Evolutionary conservation across 2,797 vertebrate species (phyloP).

Genomic region (Sitta carolinensis): DNA sequence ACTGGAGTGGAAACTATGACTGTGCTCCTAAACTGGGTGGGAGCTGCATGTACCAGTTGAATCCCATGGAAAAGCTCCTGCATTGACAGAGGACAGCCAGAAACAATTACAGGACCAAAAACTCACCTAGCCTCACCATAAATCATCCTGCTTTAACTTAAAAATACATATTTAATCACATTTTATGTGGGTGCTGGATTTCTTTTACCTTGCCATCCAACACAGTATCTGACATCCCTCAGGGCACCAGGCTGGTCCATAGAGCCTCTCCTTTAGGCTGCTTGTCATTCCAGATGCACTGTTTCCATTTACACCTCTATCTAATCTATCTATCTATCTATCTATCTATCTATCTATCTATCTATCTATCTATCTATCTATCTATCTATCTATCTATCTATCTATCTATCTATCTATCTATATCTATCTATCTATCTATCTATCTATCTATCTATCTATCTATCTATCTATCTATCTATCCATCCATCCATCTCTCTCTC

Average conservation of each 20-base stretch:
- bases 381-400: background rate
- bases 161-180: background rate
- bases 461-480: background rate
- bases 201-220: background rate
- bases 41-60: rapidly evolving
- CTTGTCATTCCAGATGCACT: background rate
- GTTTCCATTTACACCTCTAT: background rate
- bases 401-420: too few species aligned
- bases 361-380: too few species aligned
- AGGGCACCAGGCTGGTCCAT: background rate
- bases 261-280: background rate
- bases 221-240: background rate
- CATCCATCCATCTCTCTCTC: background rate
- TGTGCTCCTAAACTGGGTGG: background rate
- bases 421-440: background rate
- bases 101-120: background rate
- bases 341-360: background rate
- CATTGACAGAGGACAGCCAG: background rate
- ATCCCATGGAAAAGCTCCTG: background rate
- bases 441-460: too few species aligned
- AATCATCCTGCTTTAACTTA: background rate
- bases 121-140: background rate
- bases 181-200: background rate
- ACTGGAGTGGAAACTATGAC: background rate
- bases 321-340: background rate